A percentile compares a stretch with the other conserved stretches of the same genome.
phyloP scores from a whole-genome alignment of 1,140 invertebrate species.

The Leptonema lineaticorne region DNA sequence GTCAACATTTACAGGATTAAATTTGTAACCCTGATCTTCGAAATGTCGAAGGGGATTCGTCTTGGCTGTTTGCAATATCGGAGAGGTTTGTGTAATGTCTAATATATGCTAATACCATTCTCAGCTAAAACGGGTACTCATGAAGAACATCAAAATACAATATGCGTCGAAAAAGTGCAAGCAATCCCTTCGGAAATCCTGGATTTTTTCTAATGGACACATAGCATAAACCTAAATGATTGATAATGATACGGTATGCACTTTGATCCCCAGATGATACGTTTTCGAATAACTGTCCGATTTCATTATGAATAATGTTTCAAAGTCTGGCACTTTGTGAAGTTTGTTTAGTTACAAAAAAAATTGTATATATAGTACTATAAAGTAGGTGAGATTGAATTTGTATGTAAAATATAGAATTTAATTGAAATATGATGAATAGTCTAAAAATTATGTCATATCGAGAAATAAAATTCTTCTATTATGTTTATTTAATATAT shows the following conservation, averaged over 20 bases:
- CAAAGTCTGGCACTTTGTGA: too few relatives aligned
- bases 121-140: slow-evolving; percentile 2
- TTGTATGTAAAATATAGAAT: too few relatives aligned
- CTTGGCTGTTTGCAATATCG: slow-evolving; percentile 37
- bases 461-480: too few relatives aligned
- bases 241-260: neutral
- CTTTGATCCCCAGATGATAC: neutral
- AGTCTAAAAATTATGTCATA: too few relatives aligned
- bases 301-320: too few relatives aligned
- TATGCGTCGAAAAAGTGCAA: neutral
- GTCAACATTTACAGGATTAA: too few relatives aligned
- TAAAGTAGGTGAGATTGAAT: too few relatives aligned
- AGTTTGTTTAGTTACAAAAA: too few relatives aligned
- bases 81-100: slow-evolving; percentile 40
- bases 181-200: neutral
- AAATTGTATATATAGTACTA: too few relatives aligned
- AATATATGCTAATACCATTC: slow-evolving; percentile 41
- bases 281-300: too few relatives aligned
- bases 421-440: too few relatives aligned
- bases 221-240: neutral
- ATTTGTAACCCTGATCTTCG: neutral
- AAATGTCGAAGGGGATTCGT: slow-evolving; percentile 18
- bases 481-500: too few relatives aligned
- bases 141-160: neutral
- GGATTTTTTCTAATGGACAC: slow-evolving; percentile 1